A percentile compares a stretch with the other conserved stretches of the same genome.
Conservation (phyloP, 1,140 invertebrate species). For the Zophobas morio region DNA sequence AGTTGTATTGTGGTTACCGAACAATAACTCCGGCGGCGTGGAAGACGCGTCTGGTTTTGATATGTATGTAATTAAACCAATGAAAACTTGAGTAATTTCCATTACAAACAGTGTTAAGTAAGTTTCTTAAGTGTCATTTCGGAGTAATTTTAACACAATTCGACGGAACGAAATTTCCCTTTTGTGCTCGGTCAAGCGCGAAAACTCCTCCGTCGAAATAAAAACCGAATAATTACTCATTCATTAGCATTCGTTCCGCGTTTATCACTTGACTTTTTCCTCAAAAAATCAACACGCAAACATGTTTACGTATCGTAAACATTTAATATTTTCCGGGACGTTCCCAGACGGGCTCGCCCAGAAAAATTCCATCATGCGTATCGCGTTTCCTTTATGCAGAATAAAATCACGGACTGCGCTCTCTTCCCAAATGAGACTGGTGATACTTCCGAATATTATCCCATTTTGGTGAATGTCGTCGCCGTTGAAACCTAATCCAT, state of each 20-base stretch:
- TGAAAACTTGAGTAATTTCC: slow-evolving; percentile 17
- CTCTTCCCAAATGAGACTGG: not conserved
- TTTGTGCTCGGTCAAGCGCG: not conserved
- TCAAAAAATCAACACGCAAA: not conserved
- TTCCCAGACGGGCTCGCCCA: too few species aligned
- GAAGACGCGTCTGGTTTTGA: slow-evolving; percentile 21
- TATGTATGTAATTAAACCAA: slow-evolving; percentile 31
- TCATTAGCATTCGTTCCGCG: not conserved
- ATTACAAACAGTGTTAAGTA: slow-evolving; percentile 17
- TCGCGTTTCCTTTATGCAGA: too few species aligned
- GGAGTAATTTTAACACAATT: not conserved
- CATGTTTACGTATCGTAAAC: not conserved
- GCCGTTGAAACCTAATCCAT: not conserved
- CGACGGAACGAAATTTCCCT: not conserved
- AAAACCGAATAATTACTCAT: not conserved
- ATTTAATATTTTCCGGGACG: not conserved
- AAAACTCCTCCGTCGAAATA: not conserved
- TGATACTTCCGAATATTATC: not conserved
- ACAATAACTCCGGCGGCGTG: not conserved
- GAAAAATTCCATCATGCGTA: too few species aligned
- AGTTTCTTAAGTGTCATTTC: slow-evolving; percentile 10
- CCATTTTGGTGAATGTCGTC: too few species aligned
- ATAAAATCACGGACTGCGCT: too few species aligned
- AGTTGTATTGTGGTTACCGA: not conserved
- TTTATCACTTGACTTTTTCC: not conserved